phyloP scores from a whole-genome alignment of 1,140 invertebrate species.

The Leptestheria dahalacensis region DNA sequence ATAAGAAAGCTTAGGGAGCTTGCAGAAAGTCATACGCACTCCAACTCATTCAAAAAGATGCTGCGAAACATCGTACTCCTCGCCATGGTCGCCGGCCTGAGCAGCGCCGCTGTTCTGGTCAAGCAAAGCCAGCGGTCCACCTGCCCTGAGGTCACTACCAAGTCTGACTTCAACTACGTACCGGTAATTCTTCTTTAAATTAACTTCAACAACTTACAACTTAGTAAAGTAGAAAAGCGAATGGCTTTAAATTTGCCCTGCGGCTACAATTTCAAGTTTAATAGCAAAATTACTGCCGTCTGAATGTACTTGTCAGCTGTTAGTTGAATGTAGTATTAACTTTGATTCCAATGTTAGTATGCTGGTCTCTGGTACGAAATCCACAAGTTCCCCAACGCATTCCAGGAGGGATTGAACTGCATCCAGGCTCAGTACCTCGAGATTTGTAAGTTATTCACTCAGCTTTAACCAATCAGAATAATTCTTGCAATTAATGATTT shows the following conservation, averaged over 20 bases:
- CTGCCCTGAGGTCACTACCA: conserved; percentile 9
- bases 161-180: conserved; percentile 15
- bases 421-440: conserved; percentile 11
- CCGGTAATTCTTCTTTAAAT: conserved; percentile 1
- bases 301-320: neutral
- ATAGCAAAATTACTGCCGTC: neutral
- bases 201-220: neutral
- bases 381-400: conserved; percentile 9
- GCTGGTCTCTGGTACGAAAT: conserved; percentile 16
- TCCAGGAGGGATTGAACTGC: conserved; percentile 12
- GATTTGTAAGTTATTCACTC: conserved; percentile 3
- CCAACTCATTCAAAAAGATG: neutral
- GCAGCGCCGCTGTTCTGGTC: neutral
- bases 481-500: neutral
- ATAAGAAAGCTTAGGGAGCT: neutral
- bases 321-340: neutral
- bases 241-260: neutral
- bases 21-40: neutral
- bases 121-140: neutral
- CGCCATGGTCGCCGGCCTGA: neutral
- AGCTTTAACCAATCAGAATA: neutral
- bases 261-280: neutral
- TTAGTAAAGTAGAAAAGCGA: neutral
- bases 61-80: neutral
- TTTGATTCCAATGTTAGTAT: conserved; percentile 11